Conservation (phyloP, 2,113 vertebrate genomes). For the Sporophila hypoxantha region DNA sequence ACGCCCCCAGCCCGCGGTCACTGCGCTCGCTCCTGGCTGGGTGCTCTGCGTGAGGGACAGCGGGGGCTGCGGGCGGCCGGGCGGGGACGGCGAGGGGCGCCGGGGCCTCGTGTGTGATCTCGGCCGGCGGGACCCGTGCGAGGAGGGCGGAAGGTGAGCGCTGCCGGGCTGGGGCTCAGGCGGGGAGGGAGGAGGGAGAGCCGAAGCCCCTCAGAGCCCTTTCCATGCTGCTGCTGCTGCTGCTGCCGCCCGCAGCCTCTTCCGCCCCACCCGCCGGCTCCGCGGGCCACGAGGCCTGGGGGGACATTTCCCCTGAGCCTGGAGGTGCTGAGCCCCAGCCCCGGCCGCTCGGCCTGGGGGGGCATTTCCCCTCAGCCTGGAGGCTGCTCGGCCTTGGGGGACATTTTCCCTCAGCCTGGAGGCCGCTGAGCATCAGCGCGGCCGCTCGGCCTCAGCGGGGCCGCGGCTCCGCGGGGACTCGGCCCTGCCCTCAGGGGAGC, state of each 20-base stretch:
- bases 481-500: background rate
- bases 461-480: background rate
- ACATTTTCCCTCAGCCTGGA: too few species aligned
- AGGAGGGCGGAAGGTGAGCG: background rate
- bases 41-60: background rate
- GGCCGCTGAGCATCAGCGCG: background rate
- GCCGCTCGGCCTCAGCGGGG: background rate
- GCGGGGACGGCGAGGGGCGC: background rate
- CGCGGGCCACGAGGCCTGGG: rapidly evolving
- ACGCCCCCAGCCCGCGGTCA: rapidly evolving
- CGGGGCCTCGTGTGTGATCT: background rate
- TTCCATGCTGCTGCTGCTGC: background rate
- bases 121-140: background rate
- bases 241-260: background rate
- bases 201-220: background rate
- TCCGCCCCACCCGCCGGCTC: background rate
- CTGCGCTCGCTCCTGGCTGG: background rate
- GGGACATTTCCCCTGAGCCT: background rate
- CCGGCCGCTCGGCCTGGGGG: background rate
- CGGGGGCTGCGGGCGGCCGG: background rate
- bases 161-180: background rate
- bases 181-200: background rate
- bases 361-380: background rate
- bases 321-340: background rate
- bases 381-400: background rate